Evolutionary conservation across 2,888 invertebrate genomes (phyloP).

Genomic region (Capitulum mitella): DNA sequence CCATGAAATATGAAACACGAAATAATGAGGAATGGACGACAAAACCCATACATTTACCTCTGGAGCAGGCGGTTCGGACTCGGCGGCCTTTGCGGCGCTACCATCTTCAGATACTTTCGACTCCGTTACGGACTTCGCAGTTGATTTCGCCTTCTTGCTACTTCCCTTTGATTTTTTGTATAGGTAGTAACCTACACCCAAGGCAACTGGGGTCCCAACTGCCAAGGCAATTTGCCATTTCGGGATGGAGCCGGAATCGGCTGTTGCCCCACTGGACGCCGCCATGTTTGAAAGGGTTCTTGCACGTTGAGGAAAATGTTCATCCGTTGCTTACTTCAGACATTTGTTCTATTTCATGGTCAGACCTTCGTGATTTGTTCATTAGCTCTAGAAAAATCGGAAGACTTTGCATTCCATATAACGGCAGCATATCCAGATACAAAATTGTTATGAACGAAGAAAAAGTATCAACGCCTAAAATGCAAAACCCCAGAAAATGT

Average conservation of each 20-base stretch:
- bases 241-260: conserved; percentile 30
- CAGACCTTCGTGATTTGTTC: too few species aligned
- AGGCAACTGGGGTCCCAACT: conserved; percentile 72
- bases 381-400: too few species aligned
- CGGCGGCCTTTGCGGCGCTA: neutral
- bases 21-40: too few species aligned
- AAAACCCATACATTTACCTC: neutral
- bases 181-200: conserved; percentile 73
- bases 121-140: neutral
- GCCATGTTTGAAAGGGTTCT: conserved; percentile 27
- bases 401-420: too few species aligned
- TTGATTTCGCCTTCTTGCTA: neutral
- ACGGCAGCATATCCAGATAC: too few species aligned
- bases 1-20: neutral
- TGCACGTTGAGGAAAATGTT: too few species aligned
- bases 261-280: conserved; percentile 25
- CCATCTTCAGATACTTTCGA: neutral
- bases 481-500: too few species aligned
- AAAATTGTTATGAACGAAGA: too few species aligned
- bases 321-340: too few species aligned
- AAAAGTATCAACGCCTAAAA: too few species aligned
- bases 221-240: conserved; percentile 83
- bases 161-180: too few species aligned
- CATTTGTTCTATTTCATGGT: too few species aligned
- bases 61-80: neutral